Evolutionary conservation across 2,113 vertebrate genomes (phyloP).

Genomic region (Harpagus bidentatus): DNA sequence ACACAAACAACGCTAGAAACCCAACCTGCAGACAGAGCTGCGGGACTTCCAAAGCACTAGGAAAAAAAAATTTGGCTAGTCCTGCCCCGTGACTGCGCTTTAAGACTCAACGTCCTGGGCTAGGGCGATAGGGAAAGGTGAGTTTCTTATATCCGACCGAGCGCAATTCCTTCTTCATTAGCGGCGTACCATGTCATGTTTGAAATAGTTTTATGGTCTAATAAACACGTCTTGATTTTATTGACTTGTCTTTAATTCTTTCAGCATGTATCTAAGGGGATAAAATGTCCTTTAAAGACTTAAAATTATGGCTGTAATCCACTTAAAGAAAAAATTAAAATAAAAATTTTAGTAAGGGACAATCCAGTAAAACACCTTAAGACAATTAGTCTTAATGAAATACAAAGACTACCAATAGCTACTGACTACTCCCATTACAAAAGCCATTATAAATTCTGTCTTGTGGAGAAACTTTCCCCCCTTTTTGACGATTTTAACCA

Average conservation of each 20-base stretch:
- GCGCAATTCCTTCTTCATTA: background rate
- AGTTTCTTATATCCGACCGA: background rate
- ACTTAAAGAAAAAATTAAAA: background rate
- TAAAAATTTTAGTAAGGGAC: background rate
- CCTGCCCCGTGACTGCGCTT: background rate
- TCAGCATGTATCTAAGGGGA: background rate
- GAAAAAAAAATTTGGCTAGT: background rate
- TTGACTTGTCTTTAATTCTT: constrained; percentile 26
- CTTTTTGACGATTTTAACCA: background rate
- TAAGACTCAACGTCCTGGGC: background rate
- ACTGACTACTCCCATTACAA: background rate
- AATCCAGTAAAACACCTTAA: constrained; percentile 3
- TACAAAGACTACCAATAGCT: constrained; percentile 9
- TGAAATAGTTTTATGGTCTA: background rate
- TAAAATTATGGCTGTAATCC: background rate
- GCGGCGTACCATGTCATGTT: background rate
- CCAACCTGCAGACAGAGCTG: background rate
- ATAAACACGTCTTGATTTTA: constrained; percentile 14
- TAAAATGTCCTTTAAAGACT: constrained; percentile 2
- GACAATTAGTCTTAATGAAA: constrained; percentile 23
- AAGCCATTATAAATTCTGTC: background rate
- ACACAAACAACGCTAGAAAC: rapidly evolving
- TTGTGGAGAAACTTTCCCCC: background rate
- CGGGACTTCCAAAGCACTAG: rapidly evolving
- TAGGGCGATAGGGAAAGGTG: rapidly evolving